These are phyloP conservation scores for Orestias chungarensis DNA, from an alignment of 2,797 vertebrate genomes.

Conservation along the genomic window DNA sequence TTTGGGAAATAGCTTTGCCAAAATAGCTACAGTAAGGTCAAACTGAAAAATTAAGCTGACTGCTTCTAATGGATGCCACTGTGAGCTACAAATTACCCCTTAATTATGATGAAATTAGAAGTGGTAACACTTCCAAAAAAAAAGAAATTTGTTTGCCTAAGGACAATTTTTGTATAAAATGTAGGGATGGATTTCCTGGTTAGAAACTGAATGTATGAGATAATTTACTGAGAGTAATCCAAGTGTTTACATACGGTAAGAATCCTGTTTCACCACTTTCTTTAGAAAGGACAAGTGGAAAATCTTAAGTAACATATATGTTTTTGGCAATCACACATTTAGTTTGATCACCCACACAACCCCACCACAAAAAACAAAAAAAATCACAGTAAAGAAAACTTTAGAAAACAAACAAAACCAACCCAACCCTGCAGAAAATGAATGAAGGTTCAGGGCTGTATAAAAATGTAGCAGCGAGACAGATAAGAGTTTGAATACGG, in stretches of 20 bases:
- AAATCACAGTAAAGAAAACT: neutral
- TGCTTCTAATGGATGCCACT: neutral
- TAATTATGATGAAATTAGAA: neutral
- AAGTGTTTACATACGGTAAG: neutral
- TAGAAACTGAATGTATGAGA: neutral
- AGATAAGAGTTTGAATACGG: conserved; percentile 43
- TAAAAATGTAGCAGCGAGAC: conserved; percentile 30
- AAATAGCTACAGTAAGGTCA: no score
- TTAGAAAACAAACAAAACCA: neutral
- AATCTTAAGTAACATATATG: neutral
- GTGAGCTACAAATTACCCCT: neutral
- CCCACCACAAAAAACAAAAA: neutral
- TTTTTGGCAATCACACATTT: neutral
- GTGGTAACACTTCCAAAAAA: neutral
- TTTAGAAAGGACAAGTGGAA: neutral
- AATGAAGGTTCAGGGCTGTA: neutral
- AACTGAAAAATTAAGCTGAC: no score
- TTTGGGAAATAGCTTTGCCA: no score
- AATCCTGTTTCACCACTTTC: neutral
- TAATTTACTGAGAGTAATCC: neutral
- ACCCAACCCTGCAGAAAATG: neutral
- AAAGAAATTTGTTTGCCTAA: neutral
- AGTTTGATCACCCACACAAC: no score
- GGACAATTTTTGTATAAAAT: neutral
- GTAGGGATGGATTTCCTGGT: neutral